Conservation (phyloP, 1,140 invertebrate genomes). For the Probaryconus sp. region DNA sequence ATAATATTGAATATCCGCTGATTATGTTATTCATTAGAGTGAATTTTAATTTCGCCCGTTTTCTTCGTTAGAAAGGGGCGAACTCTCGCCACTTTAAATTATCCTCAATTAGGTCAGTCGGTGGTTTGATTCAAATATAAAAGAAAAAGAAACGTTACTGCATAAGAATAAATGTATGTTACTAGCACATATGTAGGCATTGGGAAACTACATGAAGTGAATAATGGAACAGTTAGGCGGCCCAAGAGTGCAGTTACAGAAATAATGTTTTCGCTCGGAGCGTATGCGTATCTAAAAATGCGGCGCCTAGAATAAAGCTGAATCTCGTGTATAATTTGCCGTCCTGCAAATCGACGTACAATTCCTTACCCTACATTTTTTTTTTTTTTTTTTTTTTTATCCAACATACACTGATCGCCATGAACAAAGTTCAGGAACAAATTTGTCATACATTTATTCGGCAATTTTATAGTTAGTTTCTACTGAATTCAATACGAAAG, state of each 20-base stretch:
- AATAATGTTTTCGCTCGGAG: slow-evolving; percentile 42
- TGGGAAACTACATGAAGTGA: slow-evolving; percentile 39
- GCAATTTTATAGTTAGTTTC: slow-evolving; percentile 19
- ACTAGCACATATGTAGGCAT: slow-evolving; percentile 27
- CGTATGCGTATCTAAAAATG: slow-evolving; percentile 42
- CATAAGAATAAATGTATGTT: slow-evolving; percentile 33
- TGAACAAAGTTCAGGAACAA: slow-evolving; percentile 20
- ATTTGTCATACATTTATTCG: slow-evolving; percentile 44
- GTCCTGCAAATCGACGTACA: slow-evolving; percentile 17
- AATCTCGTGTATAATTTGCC: slow-evolving; percentile 25
- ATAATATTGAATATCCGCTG: slow-evolving; percentile 4
- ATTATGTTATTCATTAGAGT: slow-evolving; percentile 19
- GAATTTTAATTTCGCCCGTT: slow-evolving; percentile 5
- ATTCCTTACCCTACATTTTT: slow-evolving; percentile 12
- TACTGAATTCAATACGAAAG: too few relatives aligned
- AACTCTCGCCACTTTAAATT: slow-evolving; percentile 38
- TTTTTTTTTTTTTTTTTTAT: not conserved
- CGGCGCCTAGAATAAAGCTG: slow-evolving; percentile 19
- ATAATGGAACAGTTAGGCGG: slow-evolving; percentile 49
- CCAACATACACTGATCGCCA: slow-evolving; percentile 1
- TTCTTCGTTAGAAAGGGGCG: slow-evolving; percentile 19
- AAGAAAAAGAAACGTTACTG: slow-evolving; percentile 35
- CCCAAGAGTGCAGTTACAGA: slow-evolving; percentile 47
- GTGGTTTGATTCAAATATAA: slow-evolving; percentile 43
- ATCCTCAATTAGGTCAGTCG: slow-evolving; percentile 30